These are phyloP conservation scores for Archaeoteleia sp. DNA, from an alignment of 2,888 invertebrate genomes.

Conservation along the genomic window DNA sequence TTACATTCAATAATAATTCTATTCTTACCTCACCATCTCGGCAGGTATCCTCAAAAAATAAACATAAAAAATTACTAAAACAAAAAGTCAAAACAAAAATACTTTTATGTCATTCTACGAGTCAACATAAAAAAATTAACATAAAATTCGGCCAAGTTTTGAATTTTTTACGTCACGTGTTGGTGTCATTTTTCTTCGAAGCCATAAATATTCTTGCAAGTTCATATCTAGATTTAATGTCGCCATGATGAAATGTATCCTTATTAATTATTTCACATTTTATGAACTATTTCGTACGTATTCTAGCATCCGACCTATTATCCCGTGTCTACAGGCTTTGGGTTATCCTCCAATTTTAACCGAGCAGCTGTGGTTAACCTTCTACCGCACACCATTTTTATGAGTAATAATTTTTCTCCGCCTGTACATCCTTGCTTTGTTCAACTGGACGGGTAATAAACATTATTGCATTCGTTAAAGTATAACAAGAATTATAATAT, in stretches of 20 bases:
- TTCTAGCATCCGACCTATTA: conserved; percentile 16
- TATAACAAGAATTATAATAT: not conserved
- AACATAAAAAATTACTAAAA: too few species aligned
- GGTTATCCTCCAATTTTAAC: conserved; percentile 32
- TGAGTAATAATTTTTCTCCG: conserved; percentile 40
- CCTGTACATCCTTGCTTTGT: conserved; percentile 16
- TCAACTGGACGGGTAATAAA: conserved; percentile 25
- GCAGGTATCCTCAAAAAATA: too few species aligned
- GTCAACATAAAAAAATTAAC: too few species aligned
- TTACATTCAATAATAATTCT: too few species aligned
- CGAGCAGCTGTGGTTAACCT: conserved; percentile 38
- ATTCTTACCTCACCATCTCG: too few species aligned
- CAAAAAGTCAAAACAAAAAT: too few species aligned
- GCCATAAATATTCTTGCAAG: not conserved
- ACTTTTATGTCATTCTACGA: not conserved
- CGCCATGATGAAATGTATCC: not conserved
- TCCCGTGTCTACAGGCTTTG: conserved; percentile 14
- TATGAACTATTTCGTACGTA: conserved; percentile 14
- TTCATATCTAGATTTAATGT: not conserved
- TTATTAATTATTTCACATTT: conserved; percentile 18
- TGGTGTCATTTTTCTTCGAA: not conserved
- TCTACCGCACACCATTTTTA: conserved; percentile 33
- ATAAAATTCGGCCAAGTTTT: too few species aligned
- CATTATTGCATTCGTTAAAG: conserved; percentile 32
- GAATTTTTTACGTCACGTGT: conserved; percentile 6